Conservation (phyloP, 2,113 vertebrate genomes). For the Buteo buteo region DNA sequence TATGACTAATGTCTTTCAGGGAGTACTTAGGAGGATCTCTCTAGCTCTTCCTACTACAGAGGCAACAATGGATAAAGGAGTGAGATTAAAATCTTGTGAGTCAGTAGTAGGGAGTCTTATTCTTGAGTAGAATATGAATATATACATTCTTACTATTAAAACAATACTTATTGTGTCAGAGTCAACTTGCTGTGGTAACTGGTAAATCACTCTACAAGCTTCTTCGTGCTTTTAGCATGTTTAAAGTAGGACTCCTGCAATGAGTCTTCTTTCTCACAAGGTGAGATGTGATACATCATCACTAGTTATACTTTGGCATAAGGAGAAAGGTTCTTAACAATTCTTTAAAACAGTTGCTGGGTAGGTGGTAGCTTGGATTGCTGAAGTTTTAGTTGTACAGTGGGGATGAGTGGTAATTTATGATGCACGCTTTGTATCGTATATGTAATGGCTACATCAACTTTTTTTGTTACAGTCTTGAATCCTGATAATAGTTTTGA, state of each 20-base stretch:
- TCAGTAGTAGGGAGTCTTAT: background rate
- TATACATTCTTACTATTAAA: background rate
- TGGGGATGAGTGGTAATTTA: background rate
- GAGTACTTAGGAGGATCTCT: background rate
- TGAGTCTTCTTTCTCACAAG: background rate
- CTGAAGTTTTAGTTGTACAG: background rate
- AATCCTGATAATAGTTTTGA: conserved; percentile 97
- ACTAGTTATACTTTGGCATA: background rate
- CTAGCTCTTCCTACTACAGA: background rate
- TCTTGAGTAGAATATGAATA: background rate
- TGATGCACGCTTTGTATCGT: background rate
- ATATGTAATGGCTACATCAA: background rate
- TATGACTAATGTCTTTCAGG: background rate
- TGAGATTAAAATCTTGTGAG: background rate
- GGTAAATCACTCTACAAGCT: background rate
- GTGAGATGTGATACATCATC: background rate
- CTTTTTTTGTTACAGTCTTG: conserved; percentile 77
- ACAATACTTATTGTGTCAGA: background rate
- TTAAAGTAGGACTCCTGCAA: background rate
- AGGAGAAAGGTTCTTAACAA: background rate
- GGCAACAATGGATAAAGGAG: background rate
- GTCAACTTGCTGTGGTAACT: background rate
- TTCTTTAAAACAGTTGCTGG: background rate
- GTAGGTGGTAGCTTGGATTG: background rate
- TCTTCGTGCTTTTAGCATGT: background rate